Conservation (phyloP, 1,140 invertebrate species). For the Pogonomyrmex barbatus region DNA sequence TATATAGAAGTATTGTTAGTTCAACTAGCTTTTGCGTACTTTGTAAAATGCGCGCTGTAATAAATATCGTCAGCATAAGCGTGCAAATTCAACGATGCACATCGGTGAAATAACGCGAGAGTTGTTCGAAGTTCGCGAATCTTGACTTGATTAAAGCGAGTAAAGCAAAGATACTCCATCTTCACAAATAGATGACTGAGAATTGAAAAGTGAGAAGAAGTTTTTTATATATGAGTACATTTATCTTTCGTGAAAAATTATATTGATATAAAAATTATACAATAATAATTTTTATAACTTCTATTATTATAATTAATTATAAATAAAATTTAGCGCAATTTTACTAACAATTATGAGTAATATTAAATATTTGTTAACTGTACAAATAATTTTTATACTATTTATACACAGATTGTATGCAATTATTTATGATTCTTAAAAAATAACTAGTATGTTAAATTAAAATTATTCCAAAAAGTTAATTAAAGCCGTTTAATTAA, state of each 20-base stretch:
- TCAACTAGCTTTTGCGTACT: constrained; percentile 67
- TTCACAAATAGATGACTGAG: background rate
- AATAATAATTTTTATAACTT: background rate
- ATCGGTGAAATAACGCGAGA: background rate
- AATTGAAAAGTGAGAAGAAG: background rate
- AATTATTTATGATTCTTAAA: background rate
- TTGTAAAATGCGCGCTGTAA: constrained; percentile 65
- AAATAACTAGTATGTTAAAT: background rate
- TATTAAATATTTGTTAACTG: background rate
- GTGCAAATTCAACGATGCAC: constrained; percentile 34
- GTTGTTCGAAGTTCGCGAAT: background rate
- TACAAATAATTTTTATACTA: background rate
- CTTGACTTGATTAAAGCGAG: constrained; percentile 24
- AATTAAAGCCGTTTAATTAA: background rate
- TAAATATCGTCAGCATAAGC: constrained; percentile 17
- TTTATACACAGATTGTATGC: background rate
- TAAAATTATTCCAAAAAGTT: background rate
- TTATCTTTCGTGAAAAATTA: background rate
- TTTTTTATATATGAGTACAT: background rate
- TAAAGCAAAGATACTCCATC: background rate
- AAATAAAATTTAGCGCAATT: too few species aligned
- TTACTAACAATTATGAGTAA: background rate
- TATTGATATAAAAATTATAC: background rate
- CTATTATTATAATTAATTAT: too few species aligned
- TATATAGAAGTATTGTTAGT: constrained; percentile 65